Evolutionary conservation across 2,888 invertebrate genomes (phyloP), one percentile per base, ranked within the genome.

Genomic region (Lucinisca nassula): DNA sequence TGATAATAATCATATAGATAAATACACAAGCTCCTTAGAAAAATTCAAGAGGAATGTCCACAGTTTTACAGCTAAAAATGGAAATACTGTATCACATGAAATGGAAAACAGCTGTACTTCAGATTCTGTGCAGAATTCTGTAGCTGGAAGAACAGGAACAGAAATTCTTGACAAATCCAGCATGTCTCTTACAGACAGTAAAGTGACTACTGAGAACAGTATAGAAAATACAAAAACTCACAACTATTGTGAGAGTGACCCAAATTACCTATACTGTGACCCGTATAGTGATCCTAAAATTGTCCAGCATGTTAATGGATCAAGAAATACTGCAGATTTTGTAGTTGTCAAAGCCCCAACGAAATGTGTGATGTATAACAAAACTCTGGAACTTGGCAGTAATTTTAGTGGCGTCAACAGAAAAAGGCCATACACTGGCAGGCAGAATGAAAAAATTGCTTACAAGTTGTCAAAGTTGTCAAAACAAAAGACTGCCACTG

Each of bases 1-100:
- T 10, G 8, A 27, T 2, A 21, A n/a, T 51, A 67, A 27, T 35
- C 40, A 49, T 27, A 37, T 45, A 37, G 61, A 40, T 67, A 78
- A 24, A 83, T 35, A 72, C 58, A 40, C 67, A 38, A 84, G 84
- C 55, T 84, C 79, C 17, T 51, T 84, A 40, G 80, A 84, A 58
- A 80, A 55, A 55, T 84, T 84, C 55, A 67, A 70, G 27, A 58
- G 27, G 14, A 27, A n/a, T 58, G 4, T 24, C 24, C n/a, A n/a
- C n/a, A n/a, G n/a, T n/a, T n/a, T n/a, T n/a, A n/a, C n/a, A n/a
- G n/a, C n/a, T n/a, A n/a, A n/a, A n/a, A n/a, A n/a, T n/a, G n/a
- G n/a, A n/a, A n/a, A n/a, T n/a, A n/a, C n/a, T n/a, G n/a, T n/a
- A n/a, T n/a, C n/a, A n/a, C n/a, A n/a, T n/a, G n/a, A n/a, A n/a